Conservation (phyloP, 1,140 invertebrate genomes). For the Drosophila quadrilineata region DNA sequence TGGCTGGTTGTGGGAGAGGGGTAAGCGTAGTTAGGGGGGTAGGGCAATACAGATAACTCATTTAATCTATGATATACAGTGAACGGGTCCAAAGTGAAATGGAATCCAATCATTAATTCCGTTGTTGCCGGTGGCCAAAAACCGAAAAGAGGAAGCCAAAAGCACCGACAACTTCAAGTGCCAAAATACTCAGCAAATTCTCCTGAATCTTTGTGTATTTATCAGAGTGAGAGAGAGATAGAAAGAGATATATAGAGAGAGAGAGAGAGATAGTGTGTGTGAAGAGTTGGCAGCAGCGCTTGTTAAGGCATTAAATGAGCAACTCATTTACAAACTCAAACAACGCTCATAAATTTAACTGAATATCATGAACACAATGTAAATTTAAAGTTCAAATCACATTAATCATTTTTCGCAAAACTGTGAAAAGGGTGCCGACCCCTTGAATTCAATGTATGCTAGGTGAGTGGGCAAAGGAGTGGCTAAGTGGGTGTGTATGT, state of each 20-base stretch:
- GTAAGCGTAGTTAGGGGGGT: too few species aligned
- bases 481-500: constrained; percentile 8
- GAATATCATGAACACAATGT: constrained; percentile 79
- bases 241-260: too few species aligned
- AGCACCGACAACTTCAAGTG: constrained; percentile 19
- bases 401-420: constrained; percentile 72
- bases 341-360: constrained; percentile 77
- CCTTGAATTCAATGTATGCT: too few species aligned
- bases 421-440: constrained; percentile 39
- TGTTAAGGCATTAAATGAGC: constrained; percentile 76
- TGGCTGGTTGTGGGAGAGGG: too few species aligned
- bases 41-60: constrained; percentile 36
- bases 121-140: constrained; percentile 43
- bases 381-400: constrained; percentile 78
- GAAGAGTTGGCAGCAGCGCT: background rate
- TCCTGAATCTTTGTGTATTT: too few species aligned
- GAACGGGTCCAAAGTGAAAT: constrained; percentile 41
- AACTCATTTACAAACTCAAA: constrained; percentile 80
- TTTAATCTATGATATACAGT: constrained; percentile 36
- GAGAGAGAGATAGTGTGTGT: constrained; percentile 3
- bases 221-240: too few species aligned
- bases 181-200: too few species aligned
- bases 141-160: constrained; percentile 15
- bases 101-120: constrained; percentile 77
- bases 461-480: too few species aligned